Percentiles rank a stretch among this genome's conserved stretches.
These are phyloP conservation scores for Megaceryle alcyon DNA, from an alignment of 2,797 vertebrate species.

Conservation along the genomic window DNA sequence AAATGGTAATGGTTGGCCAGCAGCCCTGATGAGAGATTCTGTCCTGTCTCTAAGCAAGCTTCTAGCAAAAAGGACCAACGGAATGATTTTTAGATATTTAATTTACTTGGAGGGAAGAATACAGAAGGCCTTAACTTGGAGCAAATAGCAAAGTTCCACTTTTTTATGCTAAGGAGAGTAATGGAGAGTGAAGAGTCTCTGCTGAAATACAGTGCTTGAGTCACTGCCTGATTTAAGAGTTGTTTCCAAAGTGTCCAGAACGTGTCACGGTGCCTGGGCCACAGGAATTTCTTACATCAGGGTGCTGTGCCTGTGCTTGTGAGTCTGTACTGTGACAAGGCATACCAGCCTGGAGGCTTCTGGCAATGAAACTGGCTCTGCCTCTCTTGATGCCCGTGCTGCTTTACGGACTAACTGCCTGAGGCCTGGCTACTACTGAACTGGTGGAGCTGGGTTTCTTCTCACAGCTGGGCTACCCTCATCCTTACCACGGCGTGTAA, in stretches of 20 bases:
- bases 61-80: neutral
- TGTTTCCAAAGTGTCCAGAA: neutral
- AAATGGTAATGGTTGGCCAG: neutral
- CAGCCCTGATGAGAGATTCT: neutral
- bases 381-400: neutral
- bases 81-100: neutral
- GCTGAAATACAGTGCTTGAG: neutral
- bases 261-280: neutral
- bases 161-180: neutral
- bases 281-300: neutral
- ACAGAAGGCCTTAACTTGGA: neutral
- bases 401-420: neutral
- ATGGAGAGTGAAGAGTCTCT: neutral
- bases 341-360: neutral
- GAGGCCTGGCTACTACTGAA: neutral
- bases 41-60: neutral
- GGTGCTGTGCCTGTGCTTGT: conserved; percentile 13
- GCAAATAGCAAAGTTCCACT: neutral
- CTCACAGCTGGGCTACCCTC: neutral
- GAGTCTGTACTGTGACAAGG: neutral
- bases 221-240: neutral
- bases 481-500: accelerated
- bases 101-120: neutral
- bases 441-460: neutral
- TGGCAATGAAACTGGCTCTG: neutral